Base-by-base conservation (phyloP, 2,797 vertebrate species). In the Alectoris magna region DNA sequence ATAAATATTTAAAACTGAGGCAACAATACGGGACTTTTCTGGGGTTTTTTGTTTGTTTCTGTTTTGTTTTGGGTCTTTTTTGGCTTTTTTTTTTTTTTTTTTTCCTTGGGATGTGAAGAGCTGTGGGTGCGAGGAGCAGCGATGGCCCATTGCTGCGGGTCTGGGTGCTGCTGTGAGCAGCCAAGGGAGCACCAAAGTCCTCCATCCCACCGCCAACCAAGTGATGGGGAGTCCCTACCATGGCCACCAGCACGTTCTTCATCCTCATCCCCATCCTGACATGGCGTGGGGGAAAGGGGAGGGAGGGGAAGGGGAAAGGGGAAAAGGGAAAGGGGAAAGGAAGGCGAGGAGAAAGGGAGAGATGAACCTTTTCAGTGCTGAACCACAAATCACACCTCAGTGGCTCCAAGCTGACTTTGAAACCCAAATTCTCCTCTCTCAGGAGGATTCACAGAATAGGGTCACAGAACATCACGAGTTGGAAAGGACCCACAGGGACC, bases 1-100 rank as follows among this genome's bases (percentile, higher is more conserved):
- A 99, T 99, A 99, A 99, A 99, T 98, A 98, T 98, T 98, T 99
- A 98, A 98, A 98, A 98, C 97, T 97, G 98, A 98, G 95, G 97
- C 98, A 97, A 96, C 92, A 96, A 95, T 96, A 98, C 21, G 39
- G 49, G 38, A 53, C 63, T 90, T 60, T 31, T 81, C 68, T 72
- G 77, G 49, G 16, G 17, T 88, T 81, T 44, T 74, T 67, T 26
- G 24, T 71, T 69, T 15, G 6, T 26, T 51, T 26, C 34, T 34
- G 34, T 34, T 34, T 34, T 34, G 34, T 34, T 34, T 34, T 34
- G 34, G 34, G 34, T 34, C 34, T 34, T 34, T 34, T 34, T 34
- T 34, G 34, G 34, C 34, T 34, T 34, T 34, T 34, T 34, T 34
- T 34, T 34, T 34, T 49, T 24, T 48, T 23, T 11, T 49, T 24